Conservation (phyloP, 2,113 vertebrate genomes). For the Athene cunicularia region DNA sequence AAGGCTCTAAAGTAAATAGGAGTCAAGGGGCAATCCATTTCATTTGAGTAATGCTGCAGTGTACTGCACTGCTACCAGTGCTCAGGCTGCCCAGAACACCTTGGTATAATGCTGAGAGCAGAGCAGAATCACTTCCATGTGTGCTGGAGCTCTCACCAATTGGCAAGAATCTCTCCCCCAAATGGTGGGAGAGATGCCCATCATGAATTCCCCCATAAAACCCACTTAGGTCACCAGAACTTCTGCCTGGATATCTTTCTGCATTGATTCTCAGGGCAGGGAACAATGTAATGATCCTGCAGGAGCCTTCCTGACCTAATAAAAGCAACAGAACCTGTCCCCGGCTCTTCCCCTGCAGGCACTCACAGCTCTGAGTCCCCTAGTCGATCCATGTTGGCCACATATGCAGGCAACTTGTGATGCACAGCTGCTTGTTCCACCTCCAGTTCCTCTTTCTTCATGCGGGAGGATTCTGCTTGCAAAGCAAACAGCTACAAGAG, state of each 20-base stretch:
- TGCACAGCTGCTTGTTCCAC: slow-evolving; percentile 77
- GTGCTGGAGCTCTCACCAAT: not conserved
- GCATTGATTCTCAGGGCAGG: not conserved
- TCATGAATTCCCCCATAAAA: not conserved
- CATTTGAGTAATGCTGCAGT: not conserved
- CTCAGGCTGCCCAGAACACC: not conserved
- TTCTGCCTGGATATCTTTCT: not conserved
- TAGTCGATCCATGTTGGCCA: slow-evolving; percentile 95
- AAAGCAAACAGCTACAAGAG: slow-evolving; percentile 86
- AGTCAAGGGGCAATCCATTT: not conserved
- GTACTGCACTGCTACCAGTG: not conserved
- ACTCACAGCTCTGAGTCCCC: slow-evolving; percentile 97
- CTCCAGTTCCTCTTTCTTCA: slow-evolving; percentile 83
- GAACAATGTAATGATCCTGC: not conserved
- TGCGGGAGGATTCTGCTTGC: slow-evolving; percentile 83
- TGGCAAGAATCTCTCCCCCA: not conserved
- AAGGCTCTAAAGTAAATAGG: not conserved
- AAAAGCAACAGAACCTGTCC: not conserved
- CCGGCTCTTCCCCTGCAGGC: not conserved
- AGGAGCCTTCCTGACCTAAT: not conserved
- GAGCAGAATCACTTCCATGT: not conserved
- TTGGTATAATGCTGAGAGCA: not conserved
- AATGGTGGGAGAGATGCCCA: not conserved
- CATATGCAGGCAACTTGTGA: slow-evolving; percentile 90
- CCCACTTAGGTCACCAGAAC: not conserved